Percentiles rank a stretch among this genome's conserved stretches.
phyloP scores from a whole-genome alignment of 2,888 invertebrate species.

The Dascillus cervinus region DNA sequence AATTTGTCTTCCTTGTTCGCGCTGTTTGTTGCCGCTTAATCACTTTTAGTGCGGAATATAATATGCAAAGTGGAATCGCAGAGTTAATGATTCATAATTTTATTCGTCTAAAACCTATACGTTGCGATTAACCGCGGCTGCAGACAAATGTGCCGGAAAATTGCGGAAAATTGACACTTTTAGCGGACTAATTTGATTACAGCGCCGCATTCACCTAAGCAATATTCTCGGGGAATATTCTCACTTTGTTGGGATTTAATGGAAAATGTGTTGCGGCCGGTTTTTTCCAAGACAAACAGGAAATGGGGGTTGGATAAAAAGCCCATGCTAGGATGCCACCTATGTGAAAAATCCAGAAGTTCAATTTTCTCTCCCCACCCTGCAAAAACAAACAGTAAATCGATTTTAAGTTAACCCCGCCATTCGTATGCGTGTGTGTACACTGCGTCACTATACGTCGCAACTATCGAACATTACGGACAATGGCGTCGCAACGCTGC shows the following conservation, averaged over 20 bases:
- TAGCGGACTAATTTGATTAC: constrained; percentile 7
- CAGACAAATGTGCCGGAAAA: constrained; percentile 16
- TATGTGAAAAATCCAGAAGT: constrained; percentile 24
- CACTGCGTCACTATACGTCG: too few relatives aligned
- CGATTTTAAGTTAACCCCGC: constrained; percentile 25
- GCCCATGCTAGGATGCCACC: constrained; percentile 25
- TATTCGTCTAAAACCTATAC: too few relatives aligned
- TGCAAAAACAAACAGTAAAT: constrained; percentile 21
- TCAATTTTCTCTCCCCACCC: constrained; percentile 18
- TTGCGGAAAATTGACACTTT: constrained; percentile 7
- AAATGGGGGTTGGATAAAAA: too few relatives aligned
- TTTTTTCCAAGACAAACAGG: too few relatives aligned
- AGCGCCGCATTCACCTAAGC: too few relatives aligned
- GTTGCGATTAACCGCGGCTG: constrained; percentile 14
- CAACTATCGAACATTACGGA: too few relatives aligned
- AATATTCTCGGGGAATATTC: too few relatives aligned
- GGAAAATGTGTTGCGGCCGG: too few relatives aligned
- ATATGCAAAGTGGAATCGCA: constrained; percentile 14
- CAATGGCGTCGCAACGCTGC: constrained; percentile 24
- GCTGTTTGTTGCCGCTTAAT: constrained; percentile 18
- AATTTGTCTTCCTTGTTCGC: constrained; percentile 19
- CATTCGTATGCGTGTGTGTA: constrained; percentile 25
- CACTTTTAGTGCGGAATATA: constrained; percentile 19
- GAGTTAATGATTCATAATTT: constrained; percentile 22
- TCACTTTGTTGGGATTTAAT: too few relatives aligned